Percentiles rank a stretch among this genome's conserved stretches.
phyloP scores from a whole-genome alignment of 2,797 vertebrate genomes.

The Capromys pilorides region DNA sequence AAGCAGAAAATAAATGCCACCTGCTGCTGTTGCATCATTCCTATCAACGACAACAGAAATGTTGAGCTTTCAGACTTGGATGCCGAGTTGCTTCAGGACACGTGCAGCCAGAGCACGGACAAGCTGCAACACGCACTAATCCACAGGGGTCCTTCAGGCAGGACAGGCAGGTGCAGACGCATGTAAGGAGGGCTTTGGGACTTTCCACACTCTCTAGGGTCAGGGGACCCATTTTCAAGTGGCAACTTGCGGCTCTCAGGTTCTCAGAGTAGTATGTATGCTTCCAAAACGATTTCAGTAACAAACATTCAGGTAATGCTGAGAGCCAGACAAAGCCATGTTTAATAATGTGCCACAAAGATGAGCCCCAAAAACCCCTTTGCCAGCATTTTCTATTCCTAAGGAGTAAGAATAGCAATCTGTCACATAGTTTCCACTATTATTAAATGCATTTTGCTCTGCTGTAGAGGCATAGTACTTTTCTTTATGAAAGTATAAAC shows the following conservation, averaged over 20 bases:
- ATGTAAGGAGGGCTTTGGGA: neutral
- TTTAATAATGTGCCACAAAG: neutral
- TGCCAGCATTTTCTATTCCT: neutral
- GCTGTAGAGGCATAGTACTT: neutral
- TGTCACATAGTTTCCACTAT: neutral
- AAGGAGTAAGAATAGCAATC: neutral
- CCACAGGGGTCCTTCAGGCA: neutral
- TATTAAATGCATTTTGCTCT: neutral
- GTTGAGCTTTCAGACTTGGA: neutral
- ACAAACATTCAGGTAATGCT: neutral
- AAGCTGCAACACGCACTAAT: neutral
- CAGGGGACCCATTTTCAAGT: conserved; percentile 46
- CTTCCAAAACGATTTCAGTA: neutral
- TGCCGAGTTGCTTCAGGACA: neutral
- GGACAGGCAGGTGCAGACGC: neutral
- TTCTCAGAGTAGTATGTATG: neutral
- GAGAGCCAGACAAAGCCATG: conserved; percentile 37
- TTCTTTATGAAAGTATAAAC: conserved; percentile 4
- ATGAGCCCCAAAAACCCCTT: neutral
- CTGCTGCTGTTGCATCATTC: neutral
- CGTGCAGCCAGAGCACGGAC: neutral
- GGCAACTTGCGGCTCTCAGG: conserved; percentile 13
- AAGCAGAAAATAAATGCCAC: neutral
- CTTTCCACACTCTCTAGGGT: neutral
- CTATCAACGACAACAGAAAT: neutral